Conservation (phyloP, 2,797 vertebrate genomes). For the Phataginus tricuspis region DNA sequence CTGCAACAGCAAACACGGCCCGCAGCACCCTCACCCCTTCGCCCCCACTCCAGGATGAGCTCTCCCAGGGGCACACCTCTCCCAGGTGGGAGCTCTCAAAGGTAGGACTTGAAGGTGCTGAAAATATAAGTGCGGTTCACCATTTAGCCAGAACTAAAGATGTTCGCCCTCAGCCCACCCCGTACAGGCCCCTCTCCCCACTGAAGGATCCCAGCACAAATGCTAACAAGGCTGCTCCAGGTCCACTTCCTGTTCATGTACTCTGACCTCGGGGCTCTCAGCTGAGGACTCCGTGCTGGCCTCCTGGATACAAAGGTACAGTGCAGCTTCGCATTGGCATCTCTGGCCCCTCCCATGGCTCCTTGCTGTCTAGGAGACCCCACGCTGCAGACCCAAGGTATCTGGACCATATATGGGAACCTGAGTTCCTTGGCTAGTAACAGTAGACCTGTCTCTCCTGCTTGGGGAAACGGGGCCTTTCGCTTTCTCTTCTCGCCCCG, state of each 20-base stretch:
- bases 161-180: not conserved
- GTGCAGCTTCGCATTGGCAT: not conserved
- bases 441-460: not conserved
- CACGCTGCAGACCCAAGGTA: rapidly evolving
- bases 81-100: not conserved
- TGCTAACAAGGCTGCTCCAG: not conserved
- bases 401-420: not conserved
- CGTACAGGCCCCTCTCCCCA: not conserved
- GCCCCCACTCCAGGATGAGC: not conserved
- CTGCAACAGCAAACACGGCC: not conserved
- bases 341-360: not conserved
- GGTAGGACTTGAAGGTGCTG: not conserved
- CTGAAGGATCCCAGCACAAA: rapidly evolving
- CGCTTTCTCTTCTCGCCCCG: not conserved
- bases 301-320: not conserved
- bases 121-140: not conserved
- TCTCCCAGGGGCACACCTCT: not conserved
- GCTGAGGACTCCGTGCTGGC: not conserved
- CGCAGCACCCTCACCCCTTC: rapidly evolving
- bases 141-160: not conserved
- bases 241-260: not conserved
- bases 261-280: not conserved
- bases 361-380: not conserved
- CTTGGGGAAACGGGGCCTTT: not conserved
- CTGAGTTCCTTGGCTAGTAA: not conserved